Base-by-base conservation (phyloP, 2,113 vertebrate genomes). In the Cygnus buccinator region DNA sequence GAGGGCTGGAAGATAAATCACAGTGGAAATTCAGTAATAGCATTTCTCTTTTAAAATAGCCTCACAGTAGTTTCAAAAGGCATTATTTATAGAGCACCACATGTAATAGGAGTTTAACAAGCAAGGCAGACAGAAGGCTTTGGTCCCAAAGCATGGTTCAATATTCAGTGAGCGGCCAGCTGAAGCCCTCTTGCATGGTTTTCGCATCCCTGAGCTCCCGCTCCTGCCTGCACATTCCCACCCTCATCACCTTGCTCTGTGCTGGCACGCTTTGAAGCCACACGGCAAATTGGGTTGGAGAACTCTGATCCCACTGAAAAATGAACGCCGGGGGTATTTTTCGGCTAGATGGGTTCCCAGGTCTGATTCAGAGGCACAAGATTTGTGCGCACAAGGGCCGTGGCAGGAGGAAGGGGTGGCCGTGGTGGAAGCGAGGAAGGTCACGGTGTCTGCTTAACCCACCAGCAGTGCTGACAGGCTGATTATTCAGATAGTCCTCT, bases 1-100 rank as follows among this genome's bases (percentile, higher is more conserved):
- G 23, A 92, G 21, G 31, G 14, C 33, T 96, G 70, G 70, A 67
- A 94, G 80, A 82, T 58, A 93, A 94, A 94, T 92, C 71, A 73
- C 29, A 50, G 43, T 92, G 57, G 57, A 93, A 96, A 90, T 87
- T 84, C 73, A 70, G 77, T 82, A 87, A 92, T 74, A 54, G 44
- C 72, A 37, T 89, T 92, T 92, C 62, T 90, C 44, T 87, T 92
- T 82, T 58, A 92, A 96, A 96, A 86, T 58, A 84, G 35, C 57
- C 41, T 89, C 25, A 6, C 77, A 78, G 70, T 58, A 84, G 16
- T 89, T 95, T 96, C 61, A 82, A 86, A 94, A 76, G 68, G 48
- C n/a, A 26, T 87, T 93, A 94, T 96, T 96, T 96, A 93, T 92
- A 94, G 83, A 87, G 70, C 62, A 89, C 37, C 43, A 37, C 44